Evolutionary conservation across 2,888 invertebrate species (phyloP), one percentile per base, ranked within the genome.

Genomic region (Yponomeuta malinellus): DNA sequence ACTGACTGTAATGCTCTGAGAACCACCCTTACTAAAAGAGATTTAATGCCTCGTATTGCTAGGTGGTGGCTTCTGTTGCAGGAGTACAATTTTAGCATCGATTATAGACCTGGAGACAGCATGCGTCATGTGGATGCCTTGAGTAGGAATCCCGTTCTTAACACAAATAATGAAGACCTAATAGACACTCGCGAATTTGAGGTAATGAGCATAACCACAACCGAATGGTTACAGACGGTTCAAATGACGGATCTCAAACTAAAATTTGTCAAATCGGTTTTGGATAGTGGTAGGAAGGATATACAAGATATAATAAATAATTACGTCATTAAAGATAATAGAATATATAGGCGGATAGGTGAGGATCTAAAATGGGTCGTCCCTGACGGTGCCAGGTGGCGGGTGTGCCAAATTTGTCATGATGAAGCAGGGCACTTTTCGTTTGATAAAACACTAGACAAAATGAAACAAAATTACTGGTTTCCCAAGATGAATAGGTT

Each of bases 1-100:
- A 75, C 76, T 68, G 81, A 81, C 68, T 82, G 81, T 69, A 76
- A 75, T 64, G 78, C 80, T 1, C 75, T 82, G 12, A 72, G 74
- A 9, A 71, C 72, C 65, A 78, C 79, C 0, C 72, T 79, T 23
- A 73, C 72, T 9, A 80, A 79, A 74, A 76, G 75, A 69, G 76
- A 78, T 10, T 71, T 78, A 31, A 74, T 76, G 10, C 79, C 81
- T 15, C 33, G 33, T 33, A 33, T 33, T 33, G 33, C 33, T 33
- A 33, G 33, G 33, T 33, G 33, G 2, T 33, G 64, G 64, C 64
- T 64, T 23, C 23, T 64, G 23, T 23, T 64, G 8, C 64, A 64
- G 23, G 64, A 64, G 23, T 64, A 64, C 23, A 23, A 64, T 64
- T 64, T 64, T 23, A 43, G 78, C 80, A 33, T 33, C 33, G 33